Base-by-base conservation (phyloP, 2,888 invertebrate species). In the Nudaria mundana region DNA sequence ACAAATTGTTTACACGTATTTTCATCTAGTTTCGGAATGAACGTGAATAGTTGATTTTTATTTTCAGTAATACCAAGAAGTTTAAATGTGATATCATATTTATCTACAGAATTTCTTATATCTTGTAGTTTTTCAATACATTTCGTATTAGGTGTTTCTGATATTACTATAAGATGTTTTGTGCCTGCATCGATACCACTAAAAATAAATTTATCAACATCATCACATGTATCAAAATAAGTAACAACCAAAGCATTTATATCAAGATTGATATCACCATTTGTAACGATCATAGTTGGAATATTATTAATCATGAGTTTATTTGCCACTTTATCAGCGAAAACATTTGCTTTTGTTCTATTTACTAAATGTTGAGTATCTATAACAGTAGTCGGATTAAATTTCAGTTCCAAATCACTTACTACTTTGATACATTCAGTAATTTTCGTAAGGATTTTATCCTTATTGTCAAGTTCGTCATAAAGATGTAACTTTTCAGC, bases 11-110 rank as follows among this genome's bases (percentile, higher is more conserved):
- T 22, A 44, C 84, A 84, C 0, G 64, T 70, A 2, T 40, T 34
- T 31, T 34, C 45, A 33, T 81, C 60, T 1, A 76, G 59, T 48
- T 57, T 45, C 2, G 76, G 71, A 14, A 72, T 49, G 18, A 65
- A 65, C 10, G 70, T 70, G 1, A 55, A 29, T 2, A 81, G 43
- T n/a, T 44, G 45, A 34, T 54, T 47, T 6, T 18, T 7, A 14
- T 62, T 40, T 11, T 34, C 31, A 13, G 43, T 18, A 1, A 37
- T 14, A 38, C 63, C 46, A 30, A 48, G 55, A 5, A 66, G 25
- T 1, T 79, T 45, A 44, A 76, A 71, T 4, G 71, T 71, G 0
- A 74, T 54, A 23, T 76, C 69, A 39, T 55, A 50, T 33, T 55
- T 48, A 12, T 59, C 52, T n/a, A 72, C 35, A 2, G 37, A 20